A percentile compares a stretch with the other conserved stretches of the same genome.
Evolutionary conservation across 1,140 invertebrate species (phyloP).

Genomic region (Apocrypta bakeri): DNA sequence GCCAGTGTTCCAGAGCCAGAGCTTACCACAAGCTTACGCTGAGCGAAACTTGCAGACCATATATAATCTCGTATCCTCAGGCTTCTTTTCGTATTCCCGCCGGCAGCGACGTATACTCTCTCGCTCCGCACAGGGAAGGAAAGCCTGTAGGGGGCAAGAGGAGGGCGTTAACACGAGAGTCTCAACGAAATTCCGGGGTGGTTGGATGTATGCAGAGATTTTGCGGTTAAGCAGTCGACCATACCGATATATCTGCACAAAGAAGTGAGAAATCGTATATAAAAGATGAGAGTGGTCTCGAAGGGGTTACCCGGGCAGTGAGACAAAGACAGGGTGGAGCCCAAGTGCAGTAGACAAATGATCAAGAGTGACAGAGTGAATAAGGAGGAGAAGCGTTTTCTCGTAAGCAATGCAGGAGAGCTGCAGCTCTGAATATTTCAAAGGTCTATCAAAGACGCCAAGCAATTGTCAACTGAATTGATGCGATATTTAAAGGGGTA

Average conservation of each 20-base stretch:
- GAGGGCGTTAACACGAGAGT: background rate
- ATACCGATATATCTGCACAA: background rate
- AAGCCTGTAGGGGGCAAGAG: background rate
- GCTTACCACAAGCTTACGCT: background rate
- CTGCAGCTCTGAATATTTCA: background rate
- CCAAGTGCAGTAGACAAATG: background rate
- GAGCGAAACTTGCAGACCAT: background rate
- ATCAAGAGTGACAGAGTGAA: too few relatives aligned
- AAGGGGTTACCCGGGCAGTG: too few relatives aligned
- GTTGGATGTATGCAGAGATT: conserved; percentile 1
- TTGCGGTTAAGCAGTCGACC: background rate
- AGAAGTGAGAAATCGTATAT: too few relatives aligned
- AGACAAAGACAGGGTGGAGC: background rate
- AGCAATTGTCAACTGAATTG: too few relatives aligned
- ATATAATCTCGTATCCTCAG: conserved; percentile 13
- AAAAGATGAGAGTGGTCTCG: too few relatives aligned
- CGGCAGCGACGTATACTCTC: background rate
- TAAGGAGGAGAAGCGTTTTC: background rate
- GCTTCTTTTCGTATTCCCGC: conserved; percentile 25
- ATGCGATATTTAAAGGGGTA: too few relatives aligned
- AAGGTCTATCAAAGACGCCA: too few relatives aligned
- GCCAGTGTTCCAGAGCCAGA: background rate
- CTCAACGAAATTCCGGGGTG: conserved; percentile 38
- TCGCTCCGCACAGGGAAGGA: background rate
- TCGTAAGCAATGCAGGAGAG: background rate